Percentiles rank a stretch among this genome's conserved stretches.
These are phyloP conservation scores for Lypha dubia DNA, from an alignment of 2,888 invertebrate genomes.

Conservation along the genomic window DNA sequence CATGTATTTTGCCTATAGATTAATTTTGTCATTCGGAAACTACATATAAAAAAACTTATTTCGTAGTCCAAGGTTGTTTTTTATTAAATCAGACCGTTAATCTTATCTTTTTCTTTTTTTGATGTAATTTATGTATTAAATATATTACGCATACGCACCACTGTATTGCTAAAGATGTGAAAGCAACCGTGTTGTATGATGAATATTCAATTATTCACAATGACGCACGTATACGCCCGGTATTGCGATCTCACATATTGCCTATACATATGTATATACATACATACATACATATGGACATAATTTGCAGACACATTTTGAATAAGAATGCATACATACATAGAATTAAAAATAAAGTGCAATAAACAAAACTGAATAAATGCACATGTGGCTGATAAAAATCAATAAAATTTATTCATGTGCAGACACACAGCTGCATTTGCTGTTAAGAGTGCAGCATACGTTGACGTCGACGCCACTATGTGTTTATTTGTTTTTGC, in stretches of 20 bases:
- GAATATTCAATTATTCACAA: conserved; percentile 36
- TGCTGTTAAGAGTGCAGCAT: background rate
- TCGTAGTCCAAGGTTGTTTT: no score
- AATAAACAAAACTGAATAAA: conserved; percentile 18
- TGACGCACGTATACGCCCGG: conserved; percentile 36
- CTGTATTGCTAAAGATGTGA: background rate
- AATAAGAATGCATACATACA: no score
- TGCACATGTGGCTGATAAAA: conserved; percentile 45
- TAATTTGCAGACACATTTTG: background rate
- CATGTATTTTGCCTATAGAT: no score
- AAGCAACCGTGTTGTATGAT: conserved; percentile 45
- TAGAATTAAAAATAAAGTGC: conserved; percentile 4
- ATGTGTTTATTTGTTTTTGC: conserved; percentile 29
- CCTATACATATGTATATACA: no score
- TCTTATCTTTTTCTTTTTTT: no score
- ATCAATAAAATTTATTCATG: conserved; percentile 51
- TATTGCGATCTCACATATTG: background rate
- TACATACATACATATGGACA: no score
- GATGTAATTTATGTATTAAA: background rate
- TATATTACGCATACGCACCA: background rate
- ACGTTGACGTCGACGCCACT: background rate
- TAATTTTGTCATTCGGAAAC: no score
- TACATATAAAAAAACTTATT: no score
- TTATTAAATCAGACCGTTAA: no score
- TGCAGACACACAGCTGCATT: conserved; percentile 20